Conservation (phyloP, 2,113 vertebrate species). For the Festucalex cinctus region DNA sequence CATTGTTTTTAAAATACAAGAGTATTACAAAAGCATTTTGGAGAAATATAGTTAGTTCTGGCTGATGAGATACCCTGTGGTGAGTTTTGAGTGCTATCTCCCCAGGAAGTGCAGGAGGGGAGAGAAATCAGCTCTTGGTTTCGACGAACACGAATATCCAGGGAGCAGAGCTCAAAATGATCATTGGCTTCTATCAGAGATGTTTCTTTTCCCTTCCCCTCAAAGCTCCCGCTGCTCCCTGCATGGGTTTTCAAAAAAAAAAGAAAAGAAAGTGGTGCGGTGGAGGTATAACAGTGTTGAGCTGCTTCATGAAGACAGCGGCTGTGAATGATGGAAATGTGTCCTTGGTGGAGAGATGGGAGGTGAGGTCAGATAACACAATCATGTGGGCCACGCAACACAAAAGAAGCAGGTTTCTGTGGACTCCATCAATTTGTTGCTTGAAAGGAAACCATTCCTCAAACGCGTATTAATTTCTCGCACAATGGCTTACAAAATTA, state of each 20-base stretch:
- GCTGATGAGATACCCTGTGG: constrained; percentile 19
- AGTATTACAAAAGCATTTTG: constrained; percentile 4
- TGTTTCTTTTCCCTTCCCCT: neutral
- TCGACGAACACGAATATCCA: constrained; percentile 35
- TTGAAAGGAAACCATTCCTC: constrained; percentile 4
- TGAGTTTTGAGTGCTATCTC: constrained; percentile 19
- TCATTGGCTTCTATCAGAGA: constrained; percentile 23
- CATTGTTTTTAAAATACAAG: neutral
- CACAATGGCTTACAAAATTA: constrained; percentile 8
- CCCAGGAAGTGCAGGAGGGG: constrained; percentile 24
- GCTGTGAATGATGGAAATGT: constrained; percentile 5
- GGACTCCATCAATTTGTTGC: constrained; percentile 8
- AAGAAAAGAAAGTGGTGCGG: neutral
- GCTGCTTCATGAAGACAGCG: neutral
- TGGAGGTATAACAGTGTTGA: neutral
- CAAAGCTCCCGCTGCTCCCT: constrained; percentile 8
- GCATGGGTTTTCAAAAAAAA: neutral
- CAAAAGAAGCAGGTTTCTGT: neutral
- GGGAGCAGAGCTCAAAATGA: constrained; percentile 23
- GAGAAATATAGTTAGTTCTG: neutral
- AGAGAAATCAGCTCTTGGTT: constrained; percentile 40
- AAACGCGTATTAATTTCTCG: constrained; percentile 5
- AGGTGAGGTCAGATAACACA: constrained; percentile 1
- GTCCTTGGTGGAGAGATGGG: constrained; percentile 3
- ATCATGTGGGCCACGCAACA: neutral